A percentile compares a stretch with the other conserved stretches of the same genome.
Evolutionary conservation across 2,888 invertebrate species (phyloP).

Genomic region (Caenorhabditis imperialis): DNA sequence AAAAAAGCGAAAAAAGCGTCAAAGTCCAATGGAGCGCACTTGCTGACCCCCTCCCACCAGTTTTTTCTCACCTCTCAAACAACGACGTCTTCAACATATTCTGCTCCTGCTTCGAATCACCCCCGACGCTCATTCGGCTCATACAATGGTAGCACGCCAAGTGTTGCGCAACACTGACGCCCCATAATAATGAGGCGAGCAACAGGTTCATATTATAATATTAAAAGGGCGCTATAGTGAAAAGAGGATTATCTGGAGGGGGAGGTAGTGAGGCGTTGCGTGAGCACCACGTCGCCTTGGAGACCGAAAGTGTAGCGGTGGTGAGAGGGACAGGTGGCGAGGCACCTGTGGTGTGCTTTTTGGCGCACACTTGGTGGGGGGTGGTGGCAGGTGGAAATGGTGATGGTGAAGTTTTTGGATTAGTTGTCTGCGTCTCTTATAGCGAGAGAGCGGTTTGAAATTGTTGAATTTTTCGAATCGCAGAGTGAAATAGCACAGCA

Average conservation of each 20-base stretch:
- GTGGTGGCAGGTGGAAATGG: too few relatives aligned
- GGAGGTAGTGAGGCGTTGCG: not conserved
- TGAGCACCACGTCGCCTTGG: conserved; percentile 1
- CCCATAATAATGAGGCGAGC: not conserved
- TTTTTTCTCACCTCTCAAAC: conserved; percentile 26
- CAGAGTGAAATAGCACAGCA: too few relatives aligned
- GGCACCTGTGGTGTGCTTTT: too few relatives aligned
- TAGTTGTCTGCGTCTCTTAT: too few relatives aligned
- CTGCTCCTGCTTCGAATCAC: conserved; percentile 21
- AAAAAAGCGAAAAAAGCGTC: too few relatives aligned
- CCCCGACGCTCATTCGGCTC: conserved; percentile 15
- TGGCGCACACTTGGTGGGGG: too few relatives aligned
- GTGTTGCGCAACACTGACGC: conserved; percentile 7
- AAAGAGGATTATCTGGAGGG: not conserved
- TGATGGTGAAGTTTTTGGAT: too few relatives aligned
- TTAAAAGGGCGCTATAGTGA: not conserved
- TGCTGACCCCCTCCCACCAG: too few relatives aligned
- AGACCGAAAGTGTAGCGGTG: not conserved
- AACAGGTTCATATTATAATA: not conserved
- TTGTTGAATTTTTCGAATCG: too few relatives aligned
- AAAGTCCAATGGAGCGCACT: too few relatives aligned
- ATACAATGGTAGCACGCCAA: conserved; percentile 50
- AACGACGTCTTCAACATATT: conserved; percentile 27
- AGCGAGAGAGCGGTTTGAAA: too few relatives aligned
- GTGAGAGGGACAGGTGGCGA: too few relatives aligned